Base-by-base conservation (phyloP, 2,113 vertebrate species). In the Mesitornis unicolor region DNA sequence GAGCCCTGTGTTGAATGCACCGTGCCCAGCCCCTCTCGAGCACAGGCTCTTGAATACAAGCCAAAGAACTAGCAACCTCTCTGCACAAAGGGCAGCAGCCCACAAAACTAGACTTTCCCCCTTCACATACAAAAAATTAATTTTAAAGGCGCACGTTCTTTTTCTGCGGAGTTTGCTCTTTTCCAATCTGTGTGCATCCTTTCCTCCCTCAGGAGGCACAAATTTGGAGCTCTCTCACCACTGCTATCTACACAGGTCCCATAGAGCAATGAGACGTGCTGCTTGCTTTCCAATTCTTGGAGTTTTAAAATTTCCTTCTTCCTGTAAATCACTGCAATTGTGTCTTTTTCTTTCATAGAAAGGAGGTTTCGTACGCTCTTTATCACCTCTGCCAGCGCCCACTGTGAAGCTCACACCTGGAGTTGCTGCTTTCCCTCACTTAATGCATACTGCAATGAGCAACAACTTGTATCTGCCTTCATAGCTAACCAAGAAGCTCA, bases 1-100 rank as follows among this genome's bases (percentile, higher is more conserved):
- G 29, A 65, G 35, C 11, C 45, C 45, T 0, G 0, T 13, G 18
- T 1, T 7, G 8, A 67, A 61, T 1, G 1, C 68, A 9, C 0
- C 0, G 29, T 16, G 21, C 16, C 0, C 0, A 71, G 17, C 9
- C 5, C 13, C 19, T 36, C 57, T 43, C 56, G 4, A 1, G 9
- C 47, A 47, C 0, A 68, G 38, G 33, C 51, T 64, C 36, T 28
- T 11, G n/a, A 42, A 47, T 12, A 33, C 10, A 54, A 69, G 38
- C 22, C 19, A 17, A 33, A 84, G 43, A 78, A 95, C 7, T 67
- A 76, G 38, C 48, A 21, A 65, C 36, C 63, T 84, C 14, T 80
- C 64, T 53, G 26, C 29, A 82, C 29, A 63, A 59, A 43, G 59
- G 29, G 6, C 3, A 28, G 47, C 8, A 64, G 33, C 33, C 60